Evolutionary conservation across 2,113 vertebrate species (phyloP), one percentile per base, ranked within the genome.

Genomic region (Rynchops niger): DNA sequence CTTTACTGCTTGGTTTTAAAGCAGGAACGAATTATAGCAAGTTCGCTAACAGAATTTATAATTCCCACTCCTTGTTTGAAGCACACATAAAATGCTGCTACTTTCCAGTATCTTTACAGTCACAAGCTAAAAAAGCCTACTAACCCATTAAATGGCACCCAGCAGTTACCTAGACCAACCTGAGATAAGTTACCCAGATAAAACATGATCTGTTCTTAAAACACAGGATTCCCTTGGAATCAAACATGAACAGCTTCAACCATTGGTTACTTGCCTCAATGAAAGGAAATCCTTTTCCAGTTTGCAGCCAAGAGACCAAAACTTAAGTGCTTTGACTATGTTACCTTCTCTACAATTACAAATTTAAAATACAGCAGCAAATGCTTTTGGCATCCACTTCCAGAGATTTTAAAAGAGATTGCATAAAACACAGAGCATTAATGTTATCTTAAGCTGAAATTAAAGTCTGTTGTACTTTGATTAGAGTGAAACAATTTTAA

Each of bases 321-420:
- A 85, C n/a, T 43, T 77, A 58, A 85, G 27, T 61, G n/a, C 62
- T 86, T 42, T 88, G 40, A 49, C 30, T 91, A 0, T 30, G 65
- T n/a, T 72, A 93, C 15, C 19, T 77, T 93, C 34, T 53, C 74
- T 69, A 77, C 66, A 82, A 80, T 69, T 85, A 94, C 12, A 58
- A 42, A 77, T 69, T 72, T 42, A 66, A 93, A 93, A 86, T 32
- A 77, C 0, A 89, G 45, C 21, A 90, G 53, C 53, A 93, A 93
- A 73, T 38, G 32, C 50, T 82, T 88, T 77, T 69, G 78, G 81
- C 81, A 89, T 26, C 21, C 23, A n/a, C 34, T 81, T 92, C 6
- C 67, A 93, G 30, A 88, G 34, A 95, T 92, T 94, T 83, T 53
- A 78, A 34, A 53, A 81, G 19, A 90, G 84, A 96, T 50, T 92